These are phyloP conservation scores for Grantiella picta DNA, from an alignment of 2,113 vertebrate species.

Conservation along the genomic window DNA sequence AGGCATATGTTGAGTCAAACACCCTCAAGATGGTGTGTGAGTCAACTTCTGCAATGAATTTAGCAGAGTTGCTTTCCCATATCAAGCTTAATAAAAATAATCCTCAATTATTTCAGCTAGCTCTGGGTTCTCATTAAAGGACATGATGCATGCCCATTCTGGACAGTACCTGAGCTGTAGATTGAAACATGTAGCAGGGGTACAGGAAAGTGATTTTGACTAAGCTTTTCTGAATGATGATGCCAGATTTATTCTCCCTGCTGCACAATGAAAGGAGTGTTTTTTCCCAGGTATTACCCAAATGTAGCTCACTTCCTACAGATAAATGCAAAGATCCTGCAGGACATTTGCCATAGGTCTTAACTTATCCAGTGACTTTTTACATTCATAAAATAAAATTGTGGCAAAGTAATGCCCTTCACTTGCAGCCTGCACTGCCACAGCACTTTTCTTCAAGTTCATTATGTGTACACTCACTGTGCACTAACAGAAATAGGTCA, in stretches of 20 bases:
- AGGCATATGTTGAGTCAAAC: conserved; percentile 55
- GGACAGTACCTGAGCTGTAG: neutral
- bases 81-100: conserved; percentile 31
- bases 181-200: neutral
- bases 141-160: neutral
- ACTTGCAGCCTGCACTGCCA: neutral
- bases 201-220: neutral
- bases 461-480: neutral
- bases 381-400: neutral
- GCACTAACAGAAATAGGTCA: neutral
- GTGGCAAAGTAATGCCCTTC: neutral
- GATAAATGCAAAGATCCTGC: neutral
- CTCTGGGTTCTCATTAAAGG: neutral
- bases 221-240: neutral
- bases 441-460: neutral
- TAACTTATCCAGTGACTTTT: neutral
- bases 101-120: neutral
- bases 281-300: neutral
- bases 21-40: conserved; percentile 45
- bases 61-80: neutral
- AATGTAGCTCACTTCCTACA: neutral
- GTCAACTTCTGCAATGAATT: conserved; percentile 6
- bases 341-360: neutral
- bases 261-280: neutral
- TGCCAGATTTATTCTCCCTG: neutral